phyloP scores from a whole-genome alignment of 2,888 invertebrate species.

The Machimus atricapillus region DNA sequence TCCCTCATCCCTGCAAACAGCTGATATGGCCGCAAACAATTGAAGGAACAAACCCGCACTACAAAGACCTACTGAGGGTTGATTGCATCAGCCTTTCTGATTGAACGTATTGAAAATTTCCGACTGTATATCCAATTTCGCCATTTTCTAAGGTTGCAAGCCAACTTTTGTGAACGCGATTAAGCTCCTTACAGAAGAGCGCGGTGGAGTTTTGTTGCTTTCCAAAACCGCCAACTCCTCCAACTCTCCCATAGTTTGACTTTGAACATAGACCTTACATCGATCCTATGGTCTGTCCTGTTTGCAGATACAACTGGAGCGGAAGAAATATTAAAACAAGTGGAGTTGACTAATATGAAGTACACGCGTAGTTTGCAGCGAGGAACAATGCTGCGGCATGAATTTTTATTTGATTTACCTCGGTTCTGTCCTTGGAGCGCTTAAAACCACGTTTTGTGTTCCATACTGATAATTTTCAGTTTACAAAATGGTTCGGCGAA shows the following conservation, averaged over 20 bases:
- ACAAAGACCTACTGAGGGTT: background rate
- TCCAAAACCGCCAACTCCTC: background rate
- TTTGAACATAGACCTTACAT: background rate
- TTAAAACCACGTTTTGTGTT: background rate
- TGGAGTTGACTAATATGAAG: background rate
- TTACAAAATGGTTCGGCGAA: background rate
- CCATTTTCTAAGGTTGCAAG: background rate
- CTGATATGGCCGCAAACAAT: background rate
- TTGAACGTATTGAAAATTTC: background rate
- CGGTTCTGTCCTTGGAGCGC: background rate
- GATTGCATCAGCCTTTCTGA: slow-evolving; percentile 12
- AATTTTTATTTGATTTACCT: background rate
- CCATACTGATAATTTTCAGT: background rate
- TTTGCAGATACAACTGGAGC: background rate
- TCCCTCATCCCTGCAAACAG: background rate
- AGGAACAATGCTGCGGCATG: background rate
- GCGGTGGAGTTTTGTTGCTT: background rate
- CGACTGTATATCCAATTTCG: slow-evolving; percentile 5
- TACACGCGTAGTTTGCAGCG: background rate
- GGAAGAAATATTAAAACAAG: slow-evolving; percentile 13
- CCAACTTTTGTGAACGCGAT: background rate
- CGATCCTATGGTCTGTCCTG: background rate
- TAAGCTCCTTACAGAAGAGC: background rate
- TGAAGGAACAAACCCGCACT: background rate
- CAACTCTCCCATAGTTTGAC: background rate